Conservation (phyloP, 1,140 invertebrate genomes). For the Marisa cornuarietis region DNA sequence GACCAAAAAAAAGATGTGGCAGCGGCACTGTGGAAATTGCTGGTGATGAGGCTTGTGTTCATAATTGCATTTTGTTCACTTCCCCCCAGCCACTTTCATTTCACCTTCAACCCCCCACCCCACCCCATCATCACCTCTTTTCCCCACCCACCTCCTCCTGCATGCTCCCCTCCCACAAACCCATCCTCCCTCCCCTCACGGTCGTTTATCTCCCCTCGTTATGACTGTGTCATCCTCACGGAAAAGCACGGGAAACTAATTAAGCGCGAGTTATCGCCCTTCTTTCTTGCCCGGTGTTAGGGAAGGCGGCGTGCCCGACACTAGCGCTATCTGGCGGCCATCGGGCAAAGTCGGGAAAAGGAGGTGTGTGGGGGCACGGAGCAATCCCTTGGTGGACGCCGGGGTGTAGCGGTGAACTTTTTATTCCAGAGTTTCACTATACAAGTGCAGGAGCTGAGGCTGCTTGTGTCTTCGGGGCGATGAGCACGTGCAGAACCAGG, state of each 20-base stretch:
- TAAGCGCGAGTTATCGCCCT: slow-evolving; percentile 20
- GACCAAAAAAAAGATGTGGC: not conserved
- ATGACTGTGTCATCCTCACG: slow-evolving; percentile 2
- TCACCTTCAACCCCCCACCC: not conserved
- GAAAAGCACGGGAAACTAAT: slow-evolving; percentile 17
- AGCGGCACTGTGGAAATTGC: not conserved
- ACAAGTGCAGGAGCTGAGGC: too few relatives aligned
- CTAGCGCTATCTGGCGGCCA: slow-evolving; percentile 23
- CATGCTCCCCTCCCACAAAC: too few relatives aligned
- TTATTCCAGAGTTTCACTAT: too few relatives aligned
- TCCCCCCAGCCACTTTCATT: not conserved
- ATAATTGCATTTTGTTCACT: not conserved
- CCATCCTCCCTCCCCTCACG: not conserved
- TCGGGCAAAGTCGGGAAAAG: not conserved
- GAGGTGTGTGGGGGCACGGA: not conserved
- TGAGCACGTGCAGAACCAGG: too few relatives aligned
- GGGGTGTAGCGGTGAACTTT: not conserved
- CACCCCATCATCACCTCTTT: not conserved
- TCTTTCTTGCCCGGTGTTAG: not conserved
- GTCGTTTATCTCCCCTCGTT: not conserved
- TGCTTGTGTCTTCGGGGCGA: too few relatives aligned
- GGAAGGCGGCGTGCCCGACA: slow-evolving; percentile 17
- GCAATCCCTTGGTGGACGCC: not conserved
- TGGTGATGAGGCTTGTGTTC: not conserved
- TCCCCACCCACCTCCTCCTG: not conserved